These are phyloP conservation scores for Clistopyga incitator DNA, from an alignment of 2,888 invertebrate genomes.

Conservation along the genomic window DNA sequence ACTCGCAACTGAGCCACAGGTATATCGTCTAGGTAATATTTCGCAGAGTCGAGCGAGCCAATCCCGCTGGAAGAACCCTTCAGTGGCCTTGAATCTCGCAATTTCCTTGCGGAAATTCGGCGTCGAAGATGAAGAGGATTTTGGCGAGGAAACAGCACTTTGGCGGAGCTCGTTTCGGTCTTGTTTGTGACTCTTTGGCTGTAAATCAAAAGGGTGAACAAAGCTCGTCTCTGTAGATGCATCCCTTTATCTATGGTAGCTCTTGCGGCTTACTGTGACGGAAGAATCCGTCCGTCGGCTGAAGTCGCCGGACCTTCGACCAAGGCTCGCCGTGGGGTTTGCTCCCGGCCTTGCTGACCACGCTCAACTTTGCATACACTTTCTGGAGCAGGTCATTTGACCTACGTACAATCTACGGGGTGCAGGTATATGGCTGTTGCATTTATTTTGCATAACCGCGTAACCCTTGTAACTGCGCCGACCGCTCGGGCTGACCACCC, in stretches of 20 bases:
- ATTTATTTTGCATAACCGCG: slow-evolving; percentile 80
- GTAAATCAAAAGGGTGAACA: slow-evolving; percentile 79
- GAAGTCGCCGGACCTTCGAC: slow-evolving; percentile 34
- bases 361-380: slow-evolving; percentile 32
- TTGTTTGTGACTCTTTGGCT: slow-evolving; percentile 66
- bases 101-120: slow-evolving; percentile 74
- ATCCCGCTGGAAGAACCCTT: slow-evolving; percentile 55
- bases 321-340: slow-evolving; percentile 3
- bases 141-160: slow-evolving; percentile 33
- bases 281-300: slow-evolving; percentile 64
- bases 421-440: slow-evolving; percentile 75
- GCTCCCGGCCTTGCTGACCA: background rate
- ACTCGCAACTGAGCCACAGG: slow-evolving; percentile 80
- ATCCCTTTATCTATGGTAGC: slow-evolving; percentile 53
- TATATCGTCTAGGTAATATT: slow-evolving; percentile 64
- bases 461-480: slow-evolving; percentile 70
- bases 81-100: slow-evolving; percentile 79
- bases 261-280: slow-evolving; percentile 66
- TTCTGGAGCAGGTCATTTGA: slow-evolving; percentile 65
- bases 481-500: slow-evolving; percentile 44
- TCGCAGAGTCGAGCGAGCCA: slow-evolving; percentile 37
- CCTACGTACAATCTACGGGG: slow-evolving; percentile 13
- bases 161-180: background rate
- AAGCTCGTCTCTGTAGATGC: slow-evolving; percentile 62
- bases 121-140: slow-evolving; percentile 35